Base-by-base conservation (phyloP, 2,888 invertebrate genomes). In the Bursaphelenchus okinawaensis region DNA sequence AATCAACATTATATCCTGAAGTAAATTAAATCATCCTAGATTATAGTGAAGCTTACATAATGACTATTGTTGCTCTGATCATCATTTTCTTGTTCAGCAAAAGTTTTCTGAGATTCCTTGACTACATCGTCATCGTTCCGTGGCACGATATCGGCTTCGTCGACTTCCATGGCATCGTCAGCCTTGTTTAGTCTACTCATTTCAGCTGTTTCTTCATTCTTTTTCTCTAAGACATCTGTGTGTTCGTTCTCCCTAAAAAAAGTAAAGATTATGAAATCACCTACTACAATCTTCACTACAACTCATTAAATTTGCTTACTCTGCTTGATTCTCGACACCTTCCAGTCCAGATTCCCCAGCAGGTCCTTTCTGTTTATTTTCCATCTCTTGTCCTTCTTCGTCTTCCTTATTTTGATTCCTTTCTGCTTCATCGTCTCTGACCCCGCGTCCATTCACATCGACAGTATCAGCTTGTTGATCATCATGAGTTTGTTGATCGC, bases 81-180 rank as follows among this genome's bases (percentile, higher is more conserved):
- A 24, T 9, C 65, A 16, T 55, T 27, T 40, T 24, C 54, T 9
- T 62, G 55, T 7, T 68, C 60, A 9, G 28, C 59, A 68, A 23
- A 27, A n/a, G 20, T 28, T 8, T 69, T 62, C 20, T 63, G 58
- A 8, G 52, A 20, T 9, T 63, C 59, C 8, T 55, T 19, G 9
- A 56, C 20, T 28, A 50, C 52, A n/a, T 59, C 61, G 7, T 16
- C 24, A 19, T 73, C 66, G 20, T 67, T 60, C 31, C 84, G 81
- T 24, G 87, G 84, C 51, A 85, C 82, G 50, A 84, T 70, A 16
- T 82, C 81, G 7, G 85, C 86, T 0, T 87, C 20, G 71, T 75
- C 63, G 79, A 82, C 4, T 76, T 67, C 66, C 84, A 84, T 68
- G 24, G 28, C 67, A 8, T 29, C 16, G 9, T 54, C 55, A 9